Conservation (phyloP, 2,888 invertebrate species). For the Podabrus alpinus region DNA sequence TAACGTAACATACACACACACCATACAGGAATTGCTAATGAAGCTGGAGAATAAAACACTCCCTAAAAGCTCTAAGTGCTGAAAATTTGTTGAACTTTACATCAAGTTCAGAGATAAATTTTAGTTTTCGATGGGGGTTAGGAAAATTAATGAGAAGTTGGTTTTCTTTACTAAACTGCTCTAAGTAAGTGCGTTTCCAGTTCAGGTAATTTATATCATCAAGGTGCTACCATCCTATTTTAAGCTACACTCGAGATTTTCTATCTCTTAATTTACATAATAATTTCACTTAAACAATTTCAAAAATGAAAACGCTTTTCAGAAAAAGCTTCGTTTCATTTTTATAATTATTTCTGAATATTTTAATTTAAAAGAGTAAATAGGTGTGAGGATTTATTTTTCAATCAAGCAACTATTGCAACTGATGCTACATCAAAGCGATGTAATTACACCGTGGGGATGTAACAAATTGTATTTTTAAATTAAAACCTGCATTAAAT, state of each 20-base stretch:
- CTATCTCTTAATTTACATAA: not conserved
- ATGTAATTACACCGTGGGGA: not conserved
- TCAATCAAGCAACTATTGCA: not conserved
- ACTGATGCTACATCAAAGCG: not conserved
- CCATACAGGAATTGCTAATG: not conserved
- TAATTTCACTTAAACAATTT: not conserved
- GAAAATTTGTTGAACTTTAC: not conserved
- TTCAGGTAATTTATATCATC: not conserved
- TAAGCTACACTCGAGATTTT: not conserved
- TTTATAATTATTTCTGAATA: not conserved
- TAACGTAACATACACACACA: not conserved
- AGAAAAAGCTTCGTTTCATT: not conserved
- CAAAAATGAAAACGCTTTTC: not conserved
- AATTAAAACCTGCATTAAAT: not conserved
- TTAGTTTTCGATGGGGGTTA: not conserved
- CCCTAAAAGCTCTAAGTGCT: not conserved
- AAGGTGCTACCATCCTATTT: not conserved
- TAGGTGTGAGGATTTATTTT: not conserved
- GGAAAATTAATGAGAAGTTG: not conserved
- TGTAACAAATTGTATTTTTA: not conserved
- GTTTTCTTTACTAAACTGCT: not conserved
- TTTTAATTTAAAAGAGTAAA: not conserved
- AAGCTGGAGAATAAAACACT: not conserved
- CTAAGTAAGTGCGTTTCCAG: not conserved
- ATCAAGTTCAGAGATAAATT: not conserved